Percentiles rank a stretch among this genome's conserved stretches.
phyloP scores from a whole-genome alignment of 2,888 invertebrate genomes.

The Trilocha varians region DNA sequence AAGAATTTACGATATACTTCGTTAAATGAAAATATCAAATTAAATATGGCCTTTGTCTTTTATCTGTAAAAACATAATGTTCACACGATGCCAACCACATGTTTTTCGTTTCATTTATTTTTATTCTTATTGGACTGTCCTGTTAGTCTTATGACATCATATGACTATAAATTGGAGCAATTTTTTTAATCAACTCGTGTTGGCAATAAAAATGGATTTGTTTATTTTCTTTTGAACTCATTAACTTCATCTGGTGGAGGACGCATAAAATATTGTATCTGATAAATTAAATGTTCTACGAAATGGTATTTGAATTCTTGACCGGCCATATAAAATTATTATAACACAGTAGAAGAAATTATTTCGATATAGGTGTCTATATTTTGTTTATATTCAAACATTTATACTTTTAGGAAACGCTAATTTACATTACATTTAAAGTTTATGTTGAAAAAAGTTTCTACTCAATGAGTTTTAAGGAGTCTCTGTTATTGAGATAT shows the following conservation, averaged over 20 bases:
- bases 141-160: conserved; percentile 41
- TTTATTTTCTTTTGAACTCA: conserved; percentile 42
- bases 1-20: too few species aligned
- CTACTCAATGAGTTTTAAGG: too few species aligned
- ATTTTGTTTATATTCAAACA: too few species aligned
- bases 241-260: conserved; percentile 20
- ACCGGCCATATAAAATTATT: not conserved
- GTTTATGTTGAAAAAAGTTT: too few species aligned
- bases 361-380: too few species aligned
- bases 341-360: too few species aligned
- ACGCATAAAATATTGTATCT: not conserved
- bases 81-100: conserved; percentile 65
- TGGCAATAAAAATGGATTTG: conserved; percentile 55
- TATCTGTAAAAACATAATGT: conserved; percentile 48
- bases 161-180: conserved; percentile 55
- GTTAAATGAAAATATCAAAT: conserved; percentile 23
- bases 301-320: not conserved
- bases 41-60: conserved; percentile 39
- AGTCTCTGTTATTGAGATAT: too few species aligned
- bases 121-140: conserved; percentile 44
- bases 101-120: conserved; percentile 60
- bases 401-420: too few species aligned
- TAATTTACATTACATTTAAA: too few species aligned
- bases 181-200: conserved; percentile 54
- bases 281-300: not conserved